Percentiles rank a stretch among this genome's conserved stretches.
Evolutionary conservation across 2,113 vertebrate genomes (phyloP).

Genomic region (Odocoileus hemionus): DNA sequence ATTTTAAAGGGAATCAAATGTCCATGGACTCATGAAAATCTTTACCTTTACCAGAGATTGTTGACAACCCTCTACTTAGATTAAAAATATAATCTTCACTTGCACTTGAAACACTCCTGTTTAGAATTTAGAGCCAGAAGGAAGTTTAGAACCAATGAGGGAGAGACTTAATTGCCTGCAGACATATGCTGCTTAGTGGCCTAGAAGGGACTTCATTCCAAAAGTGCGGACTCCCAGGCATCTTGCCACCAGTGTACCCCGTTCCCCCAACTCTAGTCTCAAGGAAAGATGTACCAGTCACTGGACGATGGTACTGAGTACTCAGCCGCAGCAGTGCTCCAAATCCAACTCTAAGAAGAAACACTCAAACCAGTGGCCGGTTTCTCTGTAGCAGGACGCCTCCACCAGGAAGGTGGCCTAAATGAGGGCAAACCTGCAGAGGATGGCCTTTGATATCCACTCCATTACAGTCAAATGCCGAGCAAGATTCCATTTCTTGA

Average conservation of each 20-base stretch:
- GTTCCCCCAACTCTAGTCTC: background rate
- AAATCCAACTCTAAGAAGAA: background rate
- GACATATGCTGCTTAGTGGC: background rate
- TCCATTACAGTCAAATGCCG: background rate
- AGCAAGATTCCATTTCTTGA: background rate
- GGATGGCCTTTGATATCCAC: background rate
- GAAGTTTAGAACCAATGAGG: background rate
- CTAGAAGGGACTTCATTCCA: background rate
- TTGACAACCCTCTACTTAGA: background rate
- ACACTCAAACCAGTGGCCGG: background rate
- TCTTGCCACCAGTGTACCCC: background rate
- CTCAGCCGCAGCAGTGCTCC: background rate
- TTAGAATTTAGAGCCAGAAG: background rate
- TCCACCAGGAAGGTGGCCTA: background rate
- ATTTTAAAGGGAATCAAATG: background rate
- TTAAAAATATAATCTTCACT: background rate
- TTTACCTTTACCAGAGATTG: background rate
- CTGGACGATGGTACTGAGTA: background rate
- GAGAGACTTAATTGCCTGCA: background rate
- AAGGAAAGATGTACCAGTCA: background rate
- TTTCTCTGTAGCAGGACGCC: background rate
- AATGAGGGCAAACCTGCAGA: background rate
- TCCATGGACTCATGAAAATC: background rate
- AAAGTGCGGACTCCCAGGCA: background rate
- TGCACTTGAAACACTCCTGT: background rate